phyloP scores from a whole-genome alignment of 1,140 invertebrate species.

The Drosophila dunni region DNA sequence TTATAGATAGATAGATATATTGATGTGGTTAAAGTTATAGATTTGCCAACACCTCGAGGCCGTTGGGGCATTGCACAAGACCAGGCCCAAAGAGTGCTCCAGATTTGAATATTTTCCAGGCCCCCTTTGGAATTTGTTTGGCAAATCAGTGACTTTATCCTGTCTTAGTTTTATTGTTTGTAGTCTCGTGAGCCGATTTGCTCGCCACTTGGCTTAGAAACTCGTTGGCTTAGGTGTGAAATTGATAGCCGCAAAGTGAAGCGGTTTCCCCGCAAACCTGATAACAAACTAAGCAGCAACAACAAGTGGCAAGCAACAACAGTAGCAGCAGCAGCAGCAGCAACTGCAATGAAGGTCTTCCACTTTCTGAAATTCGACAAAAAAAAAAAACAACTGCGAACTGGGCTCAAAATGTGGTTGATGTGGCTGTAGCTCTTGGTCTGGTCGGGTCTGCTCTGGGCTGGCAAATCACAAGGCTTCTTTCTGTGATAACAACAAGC shows the following conservation, averaged over 20 bases:
- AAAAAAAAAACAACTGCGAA: conserved; percentile 51
- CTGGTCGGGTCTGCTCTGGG: conserved; percentile 8
- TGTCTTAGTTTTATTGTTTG: conserved; percentile 15
- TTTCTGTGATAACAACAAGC: conserved; percentile 71
- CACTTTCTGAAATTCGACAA: conserved; percentile 81
- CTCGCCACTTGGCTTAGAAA: conserved; percentile 40
- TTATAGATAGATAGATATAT: conserved; percentile 11
- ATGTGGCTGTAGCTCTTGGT: conserved; percentile 29
- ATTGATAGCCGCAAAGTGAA: conserved; percentile 72
- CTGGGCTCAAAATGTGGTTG: conserved; percentile 20
- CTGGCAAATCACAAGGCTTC: conserved; percentile 71
- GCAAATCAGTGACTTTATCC: conserved; percentile 49
- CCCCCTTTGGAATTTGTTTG: conserved; percentile 46
- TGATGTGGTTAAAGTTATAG: conserved; percentile 22
- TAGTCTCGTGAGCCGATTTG: conserved; percentile 24
- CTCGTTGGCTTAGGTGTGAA: conserved; percentile 75
- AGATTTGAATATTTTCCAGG: too few species aligned
- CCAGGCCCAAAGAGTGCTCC: too few species aligned
- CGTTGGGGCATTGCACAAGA: conserved; percentile 57
- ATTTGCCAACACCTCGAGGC: conserved; percentile 46
- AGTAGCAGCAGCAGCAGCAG: conserved; percentile 27
- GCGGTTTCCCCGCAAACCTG: conserved; percentile 40
- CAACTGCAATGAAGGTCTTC: conserved; percentile 73
- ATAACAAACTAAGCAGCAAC: conserved; percentile 70
- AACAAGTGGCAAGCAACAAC: conserved; percentile 51